Conservation (phyloP, 2,888 invertebrate genomes). For the Andrena marginata region DNA sequence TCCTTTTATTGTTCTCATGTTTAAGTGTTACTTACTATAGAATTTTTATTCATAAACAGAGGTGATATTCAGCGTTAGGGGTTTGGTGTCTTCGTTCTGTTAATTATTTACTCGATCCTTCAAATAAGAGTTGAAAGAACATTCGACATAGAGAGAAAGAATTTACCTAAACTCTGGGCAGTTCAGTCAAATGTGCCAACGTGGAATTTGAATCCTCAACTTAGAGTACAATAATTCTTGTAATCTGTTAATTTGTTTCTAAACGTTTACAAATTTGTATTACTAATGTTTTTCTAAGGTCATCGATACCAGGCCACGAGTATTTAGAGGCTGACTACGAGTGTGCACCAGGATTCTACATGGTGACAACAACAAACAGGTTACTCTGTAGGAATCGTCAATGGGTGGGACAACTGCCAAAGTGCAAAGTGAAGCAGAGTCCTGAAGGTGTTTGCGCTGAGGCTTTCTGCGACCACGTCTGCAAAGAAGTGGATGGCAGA, state of each 20-base stretch:
- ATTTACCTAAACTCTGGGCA: too few species aligned
- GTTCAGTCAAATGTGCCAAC: neutral
- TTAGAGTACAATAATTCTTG: too few species aligned
- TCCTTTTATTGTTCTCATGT: too few species aligned
- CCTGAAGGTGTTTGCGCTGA: conserved; percentile 76
- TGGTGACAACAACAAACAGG: conserved; percentile 74
- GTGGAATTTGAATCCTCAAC: neutral
- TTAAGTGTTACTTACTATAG: too few species aligned
- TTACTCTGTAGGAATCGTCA: conserved; percentile 80
- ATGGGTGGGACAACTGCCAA: conserved; percentile 81
- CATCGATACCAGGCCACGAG: conserved; percentile 81
- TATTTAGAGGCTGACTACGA: conserved; percentile 83
- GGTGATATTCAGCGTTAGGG: too few species aligned
- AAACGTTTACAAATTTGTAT: neutral
- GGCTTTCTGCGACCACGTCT: conserved; percentile 81
- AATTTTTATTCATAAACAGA: too few species aligned
- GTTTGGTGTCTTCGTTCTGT: neutral
- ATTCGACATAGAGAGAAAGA: too few species aligned
- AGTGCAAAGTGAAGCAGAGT: conserved; percentile 77
- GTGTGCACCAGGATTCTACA: conserved; percentile 79
- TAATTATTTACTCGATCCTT: neutral
- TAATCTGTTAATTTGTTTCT: neutral
- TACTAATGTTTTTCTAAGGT: conserved; percentile 68
- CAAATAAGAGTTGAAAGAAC: neutral
- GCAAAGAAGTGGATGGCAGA: conserved; percentile 78